phyloP scores from a whole-genome alignment of 1,140 invertebrate genomes.

The Diachasma alloeum region DNA sequence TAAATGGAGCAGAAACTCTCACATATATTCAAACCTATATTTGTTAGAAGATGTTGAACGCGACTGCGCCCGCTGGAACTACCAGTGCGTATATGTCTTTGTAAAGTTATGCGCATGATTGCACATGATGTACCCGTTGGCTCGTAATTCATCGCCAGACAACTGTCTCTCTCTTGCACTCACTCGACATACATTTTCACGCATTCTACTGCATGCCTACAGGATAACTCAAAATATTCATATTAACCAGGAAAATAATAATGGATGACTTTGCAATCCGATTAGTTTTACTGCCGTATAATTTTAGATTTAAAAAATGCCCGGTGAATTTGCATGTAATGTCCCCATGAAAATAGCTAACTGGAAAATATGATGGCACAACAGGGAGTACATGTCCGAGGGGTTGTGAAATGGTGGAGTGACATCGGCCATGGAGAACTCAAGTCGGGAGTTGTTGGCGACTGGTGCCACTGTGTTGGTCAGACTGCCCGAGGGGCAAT shows the following conservation, averaged over 20 bases:
- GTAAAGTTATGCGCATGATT: conserved; percentile 9
- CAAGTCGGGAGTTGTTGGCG: background rate
- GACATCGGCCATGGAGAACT: background rate
- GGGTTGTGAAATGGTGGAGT: background rate
- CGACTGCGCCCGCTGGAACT: background rate
- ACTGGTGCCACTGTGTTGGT: background rate
- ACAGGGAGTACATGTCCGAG: background rate
- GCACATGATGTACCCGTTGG: conserved; percentile 7
- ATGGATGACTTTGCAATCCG: background rate
- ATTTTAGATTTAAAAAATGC: background rate
- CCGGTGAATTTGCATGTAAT: background rate
- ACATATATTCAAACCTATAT: background rate
- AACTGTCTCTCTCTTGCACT: background rate
- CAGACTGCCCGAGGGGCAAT: background rate
- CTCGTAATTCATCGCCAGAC: background rate
- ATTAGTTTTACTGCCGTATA: background rate
- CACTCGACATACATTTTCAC: background rate
- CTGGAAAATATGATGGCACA: background rate
- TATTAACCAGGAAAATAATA: background rate
- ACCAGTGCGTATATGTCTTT: background rate
- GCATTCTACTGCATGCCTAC: background rate
- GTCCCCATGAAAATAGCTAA: background rate
- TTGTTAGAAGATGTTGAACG: background rate
- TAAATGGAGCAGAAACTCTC: background rate
- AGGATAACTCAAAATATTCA: background rate